Base-by-base conservation (phyloP, 2,888 invertebrate species). In the Glomeris marginata region DNA sequence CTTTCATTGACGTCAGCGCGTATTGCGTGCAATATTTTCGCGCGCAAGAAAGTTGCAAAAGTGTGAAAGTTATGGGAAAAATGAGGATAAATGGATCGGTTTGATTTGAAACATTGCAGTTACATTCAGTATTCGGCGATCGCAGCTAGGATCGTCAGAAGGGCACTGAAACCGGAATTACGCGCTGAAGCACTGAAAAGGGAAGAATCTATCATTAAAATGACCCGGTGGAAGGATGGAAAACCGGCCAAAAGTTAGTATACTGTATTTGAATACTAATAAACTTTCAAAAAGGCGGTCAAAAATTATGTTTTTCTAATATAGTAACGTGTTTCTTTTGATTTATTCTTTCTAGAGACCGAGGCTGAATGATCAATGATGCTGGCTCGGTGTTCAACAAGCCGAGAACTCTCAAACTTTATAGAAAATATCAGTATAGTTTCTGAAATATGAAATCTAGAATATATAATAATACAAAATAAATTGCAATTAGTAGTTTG, bases 91-190 rank as follows among this genome's bases (percentile, higher is more conserved):
- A 5, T 5, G n/a, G 16, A 18, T 18, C 21, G 18, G n/a, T 28
- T 28, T 28, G 28, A 28, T 28, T 5, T 28, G n/a, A n/a, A n/a
- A 28, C 28, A 5, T 28, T 28, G 28, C 62, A 95, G 92, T 73
- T 95, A 95, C 74, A 84, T 95, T 69, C 87, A 88, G 72, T 95
- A 85, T 70, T 95, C 94, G 52, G 85, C 83, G 67, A 86, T 95
- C 64, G 91, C 92, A 62, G 92, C 94, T 20, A 78, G 75, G 62
- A 72, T 85, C 48, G 70, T 94, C 51, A 76, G 94, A 52, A 75
- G 78, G 63, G 77, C 86, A 13, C 67, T 94, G 58, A 92, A 91
- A 67, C 67, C 78, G 1, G 84, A 87, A 41, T 60, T 81, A 0
- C 76, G 75, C 58, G 71, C 68, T 20, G 88, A 85, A 22, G 87